phyloP scores from a whole-genome alignment of 1,140 invertebrate species.

The Laupala kohalensis region DNA sequence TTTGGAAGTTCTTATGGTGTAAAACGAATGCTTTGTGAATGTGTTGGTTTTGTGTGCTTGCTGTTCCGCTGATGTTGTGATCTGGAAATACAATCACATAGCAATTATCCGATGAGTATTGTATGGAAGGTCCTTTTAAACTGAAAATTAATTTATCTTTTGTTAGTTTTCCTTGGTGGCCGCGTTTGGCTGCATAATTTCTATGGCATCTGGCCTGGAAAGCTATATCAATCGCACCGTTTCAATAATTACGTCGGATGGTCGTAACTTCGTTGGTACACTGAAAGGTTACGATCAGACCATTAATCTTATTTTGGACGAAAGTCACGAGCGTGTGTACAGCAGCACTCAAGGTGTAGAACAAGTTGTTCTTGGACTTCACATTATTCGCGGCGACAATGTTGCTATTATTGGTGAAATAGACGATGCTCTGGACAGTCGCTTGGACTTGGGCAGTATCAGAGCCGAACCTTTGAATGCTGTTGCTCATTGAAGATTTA shows the following conservation, averaged over 20 bases:
- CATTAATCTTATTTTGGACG: conserved; percentile 93
- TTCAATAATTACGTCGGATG: conserved; percentile 88
- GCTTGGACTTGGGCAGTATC: conserved; percentile 70
- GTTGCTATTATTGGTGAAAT: conserved; percentile 88
- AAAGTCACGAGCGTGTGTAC: conserved; percentile 94
- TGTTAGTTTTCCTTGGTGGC: too few species aligned
- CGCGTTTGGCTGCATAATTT: background rate
- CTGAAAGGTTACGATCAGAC: conserved; percentile 94
- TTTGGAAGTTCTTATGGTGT: too few species aligned
- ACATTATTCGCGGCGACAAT: conserved; percentile 96
- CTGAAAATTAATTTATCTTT: too few species aligned
- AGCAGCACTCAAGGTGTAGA: conserved; percentile 83
- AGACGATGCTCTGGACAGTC: conserved; percentile 78
- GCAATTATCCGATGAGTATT: too few species aligned
- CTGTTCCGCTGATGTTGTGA: too few species aligned
- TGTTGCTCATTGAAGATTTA: conserved; percentile 40
- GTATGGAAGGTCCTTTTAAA: too few species aligned
- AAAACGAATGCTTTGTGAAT: too few species aligned
- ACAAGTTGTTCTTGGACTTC: conserved; percentile 89
- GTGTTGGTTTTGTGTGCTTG: too few species aligned
- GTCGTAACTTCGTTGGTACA: conserved; percentile 83
- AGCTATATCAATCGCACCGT: conserved; percentile 82
- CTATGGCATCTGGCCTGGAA: conserved; percentile 70
- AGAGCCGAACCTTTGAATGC: conserved; percentile 80
- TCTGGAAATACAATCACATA: too few species aligned